Conservation (phyloP, 2,113 vertebrate species). For the Anguilla japonica region DNA sequence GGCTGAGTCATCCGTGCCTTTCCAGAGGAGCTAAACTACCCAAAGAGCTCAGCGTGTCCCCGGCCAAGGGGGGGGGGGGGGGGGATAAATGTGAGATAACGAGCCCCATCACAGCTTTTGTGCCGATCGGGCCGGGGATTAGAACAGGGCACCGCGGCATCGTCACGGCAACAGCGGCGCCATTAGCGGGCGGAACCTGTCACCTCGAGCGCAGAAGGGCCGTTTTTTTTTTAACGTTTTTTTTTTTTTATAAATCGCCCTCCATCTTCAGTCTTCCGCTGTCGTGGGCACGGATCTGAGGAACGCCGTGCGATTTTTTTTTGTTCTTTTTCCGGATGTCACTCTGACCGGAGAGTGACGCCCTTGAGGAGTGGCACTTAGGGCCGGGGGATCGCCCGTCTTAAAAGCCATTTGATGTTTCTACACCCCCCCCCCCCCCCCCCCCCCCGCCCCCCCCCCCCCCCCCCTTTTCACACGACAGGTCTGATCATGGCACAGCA, state of each 20-base stretch:
- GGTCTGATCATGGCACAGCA: conserved; percentile 69
- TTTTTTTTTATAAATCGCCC: background rate
- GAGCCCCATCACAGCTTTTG: background rate
- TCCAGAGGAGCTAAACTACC: background rate
- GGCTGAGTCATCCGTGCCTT: background rate
- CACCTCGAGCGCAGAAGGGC: background rate
- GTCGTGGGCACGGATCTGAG: background rate
- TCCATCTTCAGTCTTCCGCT: background rate
- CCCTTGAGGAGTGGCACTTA: conserved; percentile 55
- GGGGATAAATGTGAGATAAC: background rate
- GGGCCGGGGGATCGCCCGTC: conserved; percentile 59
- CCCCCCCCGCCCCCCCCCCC: conserved; percentile 31
- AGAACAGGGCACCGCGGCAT: background rate
- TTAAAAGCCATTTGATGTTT: conserved; percentile 58
- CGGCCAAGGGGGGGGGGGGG: background rate
- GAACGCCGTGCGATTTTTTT: too few relatives aligned
- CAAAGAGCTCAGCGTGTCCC: background rate
- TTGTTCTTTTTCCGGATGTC: background rate
- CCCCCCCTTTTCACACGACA: conserved; percentile 38
- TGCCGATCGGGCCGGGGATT: background rate
- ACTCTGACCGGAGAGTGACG: background rate
- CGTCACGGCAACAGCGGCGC: background rate
- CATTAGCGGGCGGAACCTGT: background rate
- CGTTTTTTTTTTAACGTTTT: background rate
- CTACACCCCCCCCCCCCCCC: conserved; percentile 23